phyloP scores from a whole-genome alignment of 2,888 invertebrate species.

The Fragum whitleyi region DNA sequence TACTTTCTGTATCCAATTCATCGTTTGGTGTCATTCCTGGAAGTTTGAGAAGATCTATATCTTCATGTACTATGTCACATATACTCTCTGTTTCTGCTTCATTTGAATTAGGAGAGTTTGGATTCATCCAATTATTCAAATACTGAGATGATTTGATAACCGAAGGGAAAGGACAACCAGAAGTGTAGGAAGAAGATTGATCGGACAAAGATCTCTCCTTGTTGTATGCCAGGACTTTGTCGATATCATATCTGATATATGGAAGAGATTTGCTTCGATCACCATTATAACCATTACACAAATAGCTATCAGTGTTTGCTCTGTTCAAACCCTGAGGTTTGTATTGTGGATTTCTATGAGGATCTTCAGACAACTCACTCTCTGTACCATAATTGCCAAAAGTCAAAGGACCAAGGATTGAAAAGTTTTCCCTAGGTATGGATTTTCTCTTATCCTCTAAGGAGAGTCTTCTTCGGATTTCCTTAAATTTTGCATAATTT shows the following conservation, averaged over 20 bases:
- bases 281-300: neutral
- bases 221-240: neutral
- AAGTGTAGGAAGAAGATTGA: neutral
- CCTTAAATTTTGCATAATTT: neutral
- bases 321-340: neutral
- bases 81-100: neutral
- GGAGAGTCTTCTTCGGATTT: slow-evolving; percentile 2
- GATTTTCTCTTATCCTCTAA: slow-evolving; percentile 4
- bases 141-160: neutral
- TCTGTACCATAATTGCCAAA: neutral
- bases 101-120: neutral
- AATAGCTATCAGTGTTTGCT: neutral
- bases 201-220: neutral
- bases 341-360: neutral
- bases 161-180: neutral
- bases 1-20: too few species aligned
- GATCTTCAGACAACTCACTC: neutral
- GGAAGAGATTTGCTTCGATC: neutral
- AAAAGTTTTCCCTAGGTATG: neutral
- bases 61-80: too few species aligned
- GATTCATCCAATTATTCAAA: neutral
- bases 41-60: too few species aligned
- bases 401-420: neutral
- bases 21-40: too few species aligned
- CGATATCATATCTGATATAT: neutral